A percentile compares a stretch with the other conserved stretches of the same genome.
Evolutionary conservation across 2,888 invertebrate genomes (phyloP).

Genomic region (Gastrophysa polygoni): DNA sequence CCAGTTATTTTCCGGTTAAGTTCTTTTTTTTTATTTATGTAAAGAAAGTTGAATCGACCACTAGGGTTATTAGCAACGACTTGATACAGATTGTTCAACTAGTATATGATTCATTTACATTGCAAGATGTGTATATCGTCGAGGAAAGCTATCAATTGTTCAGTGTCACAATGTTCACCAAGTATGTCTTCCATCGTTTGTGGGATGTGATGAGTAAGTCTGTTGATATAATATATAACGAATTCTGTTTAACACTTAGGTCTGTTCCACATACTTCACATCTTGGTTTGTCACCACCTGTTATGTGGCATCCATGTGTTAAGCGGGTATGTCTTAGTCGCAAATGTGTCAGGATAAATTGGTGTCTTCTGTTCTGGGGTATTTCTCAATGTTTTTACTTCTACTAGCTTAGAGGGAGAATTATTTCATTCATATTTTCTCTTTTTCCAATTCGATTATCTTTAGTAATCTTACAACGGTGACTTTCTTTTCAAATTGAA

Average conservation of each 20-base stretch:
- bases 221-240: conserved; percentile 2
- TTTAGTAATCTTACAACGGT: no score
- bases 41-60: conserved; percentile 5
- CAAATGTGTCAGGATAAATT: conserved; percentile 9
- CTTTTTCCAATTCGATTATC: no score
- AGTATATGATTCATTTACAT: background rate
- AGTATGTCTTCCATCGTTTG: no score
- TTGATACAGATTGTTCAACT: background rate
- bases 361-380: background rate
- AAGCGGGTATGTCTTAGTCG: conserved; percentile 10
- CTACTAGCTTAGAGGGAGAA: conserved; percentile 3
- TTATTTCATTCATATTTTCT: conserved; percentile 1
- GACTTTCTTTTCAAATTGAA: no score
- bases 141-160: no score
- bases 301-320: background rate
- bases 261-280: conserved; percentile 3
- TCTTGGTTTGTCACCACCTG: conserved; percentile 6
- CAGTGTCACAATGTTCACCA: no score
- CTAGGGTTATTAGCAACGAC: no score
- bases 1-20: no score
- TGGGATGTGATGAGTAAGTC: no score
- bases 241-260: conserved; percentile 6
- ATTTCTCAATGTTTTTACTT: conserved; percentile 8
- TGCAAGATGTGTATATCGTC: background rate
- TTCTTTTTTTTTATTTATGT: conserved; percentile 27